Conservation (phyloP, 1,140 invertebrate genomes). For the Heliconius congener region DNA sequence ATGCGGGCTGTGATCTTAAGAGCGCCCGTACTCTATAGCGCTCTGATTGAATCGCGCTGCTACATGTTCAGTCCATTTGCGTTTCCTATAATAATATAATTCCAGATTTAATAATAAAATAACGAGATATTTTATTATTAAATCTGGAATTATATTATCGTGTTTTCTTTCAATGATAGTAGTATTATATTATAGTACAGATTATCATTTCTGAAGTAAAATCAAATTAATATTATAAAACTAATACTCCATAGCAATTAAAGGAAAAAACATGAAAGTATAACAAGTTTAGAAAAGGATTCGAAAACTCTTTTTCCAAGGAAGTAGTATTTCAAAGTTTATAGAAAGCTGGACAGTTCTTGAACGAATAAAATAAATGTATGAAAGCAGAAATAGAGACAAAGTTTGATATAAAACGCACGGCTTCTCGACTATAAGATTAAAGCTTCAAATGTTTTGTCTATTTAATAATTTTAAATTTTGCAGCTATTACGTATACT, state of each 20-base stretch:
- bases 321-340: constrained; percentile 45
- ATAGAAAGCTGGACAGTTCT: constrained; percentile 42
- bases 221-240: constrained; percentile 22
- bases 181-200: background rate
- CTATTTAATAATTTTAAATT: constrained; percentile 33
- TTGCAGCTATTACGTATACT: background rate
- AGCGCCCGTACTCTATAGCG: constrained; percentile 56
- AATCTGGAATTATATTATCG: constrained; percentile 19
- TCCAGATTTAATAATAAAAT: constrained; percentile 25
- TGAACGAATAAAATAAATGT: constrained; percentile 42
- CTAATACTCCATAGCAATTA: constrained; percentile 30
- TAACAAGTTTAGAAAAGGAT: constrained; percentile 42
- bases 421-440: constrained; percentile 41
- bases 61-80: constrained; percentile 37
- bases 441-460: constrained; percentile 42
- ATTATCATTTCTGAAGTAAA: background rate
- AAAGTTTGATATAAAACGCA: constrained; percentile 41
- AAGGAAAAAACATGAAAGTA: constrained; percentile 29
- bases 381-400: constrained; percentile 41
- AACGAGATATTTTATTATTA: constrained; percentile 23
- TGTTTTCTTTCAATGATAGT: constrained; percentile 12
- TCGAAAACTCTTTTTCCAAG: constrained; percentile 37
- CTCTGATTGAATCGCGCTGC: constrained; percentile 69
- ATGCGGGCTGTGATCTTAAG: constrained; percentile 70
- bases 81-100: constrained; percentile 15